Evolutionary conservation across 2,888 invertebrate genomes (phyloP).

Genomic region (Ormyrus nitidulus): DNA sequence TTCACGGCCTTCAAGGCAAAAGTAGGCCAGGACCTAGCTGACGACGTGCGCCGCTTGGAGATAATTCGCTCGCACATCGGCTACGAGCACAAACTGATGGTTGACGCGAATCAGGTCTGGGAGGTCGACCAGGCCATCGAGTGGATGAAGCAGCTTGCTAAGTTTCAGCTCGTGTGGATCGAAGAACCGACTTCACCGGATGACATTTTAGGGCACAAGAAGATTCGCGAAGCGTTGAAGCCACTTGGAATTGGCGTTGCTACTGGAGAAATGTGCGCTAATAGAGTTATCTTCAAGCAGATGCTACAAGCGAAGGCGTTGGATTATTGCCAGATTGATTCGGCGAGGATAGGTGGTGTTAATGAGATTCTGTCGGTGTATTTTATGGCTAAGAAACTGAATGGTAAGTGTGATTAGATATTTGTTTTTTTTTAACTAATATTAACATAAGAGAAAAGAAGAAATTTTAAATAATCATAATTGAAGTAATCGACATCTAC

Average conservation of each 20-base stretch:
- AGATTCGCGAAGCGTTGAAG: constrained; percentile 84
- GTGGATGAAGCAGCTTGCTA: constrained; percentile 88
- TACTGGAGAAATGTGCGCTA: constrained; percentile 94
- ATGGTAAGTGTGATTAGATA: constrained; percentile 77
- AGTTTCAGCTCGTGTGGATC: constrained; percentile 89
- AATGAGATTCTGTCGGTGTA: constrained; percentile 93
- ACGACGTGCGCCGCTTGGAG: constrained; percentile 85
- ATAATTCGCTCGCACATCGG: constrained; percentile 88
- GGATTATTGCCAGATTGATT: constrained; percentile 93
- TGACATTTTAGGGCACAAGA: constrained; percentile 90
- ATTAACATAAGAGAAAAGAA: too few species aligned
- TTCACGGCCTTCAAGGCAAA: constrained; percentile 92
- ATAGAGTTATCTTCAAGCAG: constrained; percentile 94
- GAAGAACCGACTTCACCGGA: constrained; percentile 96
- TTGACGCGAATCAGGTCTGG: constrained; percentile 94
- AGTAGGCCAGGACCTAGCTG: constrained; percentile 88
- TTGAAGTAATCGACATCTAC: too few species aligned
- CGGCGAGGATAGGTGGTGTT: constrained; percentile 90
- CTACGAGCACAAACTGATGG: constrained; percentile 86
- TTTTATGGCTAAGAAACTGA: constrained; percentile 90
- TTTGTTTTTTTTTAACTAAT: background rate
- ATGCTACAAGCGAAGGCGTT: constrained; percentile 88
- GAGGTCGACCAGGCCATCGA: constrained; percentile 88
- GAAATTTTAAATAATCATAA: too few species aligned
- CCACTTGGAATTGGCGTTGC: constrained; percentile 90